Conservation (phyloP, 2,888 invertebrate genomes). For the Stenichneumon culpator region DNA sequence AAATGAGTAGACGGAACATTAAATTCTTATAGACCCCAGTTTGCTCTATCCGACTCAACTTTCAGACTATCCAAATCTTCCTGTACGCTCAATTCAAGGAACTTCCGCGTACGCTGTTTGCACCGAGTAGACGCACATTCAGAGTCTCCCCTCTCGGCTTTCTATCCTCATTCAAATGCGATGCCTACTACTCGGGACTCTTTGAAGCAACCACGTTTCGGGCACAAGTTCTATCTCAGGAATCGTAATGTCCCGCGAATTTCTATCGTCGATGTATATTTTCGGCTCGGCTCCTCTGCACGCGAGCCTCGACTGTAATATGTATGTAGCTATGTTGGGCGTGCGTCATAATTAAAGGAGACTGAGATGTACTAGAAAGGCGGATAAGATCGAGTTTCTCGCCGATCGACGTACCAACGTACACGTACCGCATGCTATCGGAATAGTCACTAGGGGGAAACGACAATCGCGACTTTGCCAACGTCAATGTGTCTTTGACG, state of each 20-base stretch:
- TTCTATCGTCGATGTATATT: slow-evolving; percentile 54
- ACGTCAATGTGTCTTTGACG: slow-evolving; percentile 20
- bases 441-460: not conserved
- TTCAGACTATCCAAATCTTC: slow-evolving; percentile 2
- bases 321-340: slow-evolving; percentile 39
- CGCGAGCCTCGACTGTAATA: slow-evolving; percentile 36
- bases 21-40: not conserved
- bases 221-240: slow-evolving; percentile 37
- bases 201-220: slow-evolving; percentile 19
- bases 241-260: slow-evolving; percentile 47
- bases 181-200: not conserved
- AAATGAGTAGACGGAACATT: not conserved
- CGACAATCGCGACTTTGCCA: not conserved
- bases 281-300: slow-evolving; percentile 41
- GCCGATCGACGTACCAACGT: slow-evolving; percentile 29
- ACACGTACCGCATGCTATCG: slow-evolving; percentile 13
- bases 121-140: not conserved
- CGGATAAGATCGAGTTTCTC: slow-evolving; percentile 54
- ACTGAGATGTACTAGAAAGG: slow-evolving; percentile 40
- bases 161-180: slow-evolving; percentile 23
- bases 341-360: slow-evolving; percentile 62
- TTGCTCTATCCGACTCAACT: not conserved
- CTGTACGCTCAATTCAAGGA: slow-evolving; percentile 24
- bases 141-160: not conserved
- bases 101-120: slow-evolving; percentile 29